Conservation (phyloP, 2,113 vertebrate genomes). For the Phyllostomus discolor region DNA sequence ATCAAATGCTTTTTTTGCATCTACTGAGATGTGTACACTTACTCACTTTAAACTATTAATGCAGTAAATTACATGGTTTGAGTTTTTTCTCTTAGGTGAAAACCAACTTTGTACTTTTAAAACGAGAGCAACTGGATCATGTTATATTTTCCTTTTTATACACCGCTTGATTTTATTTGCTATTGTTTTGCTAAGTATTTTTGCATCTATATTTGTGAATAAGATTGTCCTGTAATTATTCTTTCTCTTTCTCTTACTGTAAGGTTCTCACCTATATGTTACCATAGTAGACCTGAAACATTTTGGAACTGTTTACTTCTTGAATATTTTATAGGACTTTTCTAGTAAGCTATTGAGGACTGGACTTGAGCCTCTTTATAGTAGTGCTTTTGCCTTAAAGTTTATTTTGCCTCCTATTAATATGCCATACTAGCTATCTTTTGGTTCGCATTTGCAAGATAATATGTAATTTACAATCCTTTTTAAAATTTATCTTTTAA, state of each 20-base stretch:
- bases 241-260: background rate
- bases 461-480: background rate
- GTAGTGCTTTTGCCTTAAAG: background rate
- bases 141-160: background rate
- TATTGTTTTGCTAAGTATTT: background rate
- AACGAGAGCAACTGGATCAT: background rate
- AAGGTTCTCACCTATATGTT: background rate
- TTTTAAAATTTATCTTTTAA: background rate
- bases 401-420: background rate
- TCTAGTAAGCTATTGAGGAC: background rate
- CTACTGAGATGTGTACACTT: background rate
- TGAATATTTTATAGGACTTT: background rate
- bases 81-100: background rate
- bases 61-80: background rate
- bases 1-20: background rate
- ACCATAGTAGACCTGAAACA: background rate
- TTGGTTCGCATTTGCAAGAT: background rate
- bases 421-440: background rate
- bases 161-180: background rate
- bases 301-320: background rate
- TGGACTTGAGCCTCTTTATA: background rate
- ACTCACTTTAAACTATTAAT: background rate
- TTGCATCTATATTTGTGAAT: background rate
- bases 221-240: background rate
- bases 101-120: background rate